Percentiles rank a stretch among this genome's conserved stretches.
Evolutionary conservation across 2,888 invertebrate genomes (phyloP).

Genomic region (Chrysolina haemoptera): DNA sequence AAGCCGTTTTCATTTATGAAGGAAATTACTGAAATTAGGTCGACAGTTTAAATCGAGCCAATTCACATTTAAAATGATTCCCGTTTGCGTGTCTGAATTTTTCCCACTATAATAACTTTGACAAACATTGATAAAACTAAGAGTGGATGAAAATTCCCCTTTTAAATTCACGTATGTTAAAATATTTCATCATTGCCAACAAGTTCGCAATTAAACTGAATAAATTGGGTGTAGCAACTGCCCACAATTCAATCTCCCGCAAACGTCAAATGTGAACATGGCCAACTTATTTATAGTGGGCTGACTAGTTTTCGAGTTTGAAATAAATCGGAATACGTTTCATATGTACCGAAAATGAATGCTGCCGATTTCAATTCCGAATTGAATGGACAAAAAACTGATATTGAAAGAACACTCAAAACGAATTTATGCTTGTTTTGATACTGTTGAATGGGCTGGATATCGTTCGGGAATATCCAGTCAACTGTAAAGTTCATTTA

Average conservation of each 20-base stretch:
- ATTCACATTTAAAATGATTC: too few species aligned
- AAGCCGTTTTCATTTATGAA: too few species aligned
- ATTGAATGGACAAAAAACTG: not conserved
- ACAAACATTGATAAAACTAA: too few species aligned
- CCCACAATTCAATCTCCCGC: constrained; percentile 4
- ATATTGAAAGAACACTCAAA: constrained; percentile 13
- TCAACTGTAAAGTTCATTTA: constrained; percentile 2
- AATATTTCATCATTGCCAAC: not conserved
- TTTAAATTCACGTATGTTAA: not conserved
- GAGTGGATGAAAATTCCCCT: too few species aligned
- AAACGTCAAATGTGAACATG: constrained; percentile 18
- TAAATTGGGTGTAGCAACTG: constrained; percentile 14
- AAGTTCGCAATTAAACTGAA: constrained; percentile 1
- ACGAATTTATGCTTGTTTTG: constrained; percentile 18
- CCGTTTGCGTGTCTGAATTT: too few species aligned
- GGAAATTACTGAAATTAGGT: too few species aligned
- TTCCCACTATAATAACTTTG: too few species aligned
- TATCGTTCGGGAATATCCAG: constrained; percentile 1
- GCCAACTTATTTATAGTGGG: constrained; percentile 14
- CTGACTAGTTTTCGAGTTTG: constrained; percentile 18
- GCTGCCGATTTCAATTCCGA: constrained; percentile 8
- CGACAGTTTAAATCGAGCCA: too few species aligned
- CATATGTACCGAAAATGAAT: constrained; percentile 20
- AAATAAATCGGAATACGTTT: constrained; percentile 16
- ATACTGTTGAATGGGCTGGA: constrained; percentile 7